These are phyloP conservation scores for Meiosimyza platycephala DNA, from an alignment of 2,888 invertebrate genomes.

Conservation along the genomic window DNA sequence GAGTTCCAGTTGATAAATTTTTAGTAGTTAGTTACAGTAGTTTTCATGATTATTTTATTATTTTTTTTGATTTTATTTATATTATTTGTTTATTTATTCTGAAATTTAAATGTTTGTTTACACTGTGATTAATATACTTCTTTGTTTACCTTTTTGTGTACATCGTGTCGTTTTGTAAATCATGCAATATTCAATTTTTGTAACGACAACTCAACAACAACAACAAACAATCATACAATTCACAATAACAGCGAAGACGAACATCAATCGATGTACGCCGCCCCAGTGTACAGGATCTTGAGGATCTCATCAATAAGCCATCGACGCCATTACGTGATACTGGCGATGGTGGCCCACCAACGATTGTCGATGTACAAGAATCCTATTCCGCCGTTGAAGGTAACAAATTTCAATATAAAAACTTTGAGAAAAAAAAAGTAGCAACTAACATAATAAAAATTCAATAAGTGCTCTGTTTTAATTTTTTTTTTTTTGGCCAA, in stretches of 20 bases:
- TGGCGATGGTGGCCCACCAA: conserved; percentile 86
- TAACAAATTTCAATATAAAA: conserved; percentile 61
- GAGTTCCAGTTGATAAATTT: too few species aligned
- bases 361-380: conserved; percentile 92
- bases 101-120: not conserved
- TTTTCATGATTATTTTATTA: not conserved
- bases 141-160: conserved; percentile 25
- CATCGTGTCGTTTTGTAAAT: not conserved
- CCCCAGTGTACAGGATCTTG: conserved; percentile 89
- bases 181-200: too few species aligned
- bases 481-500: too few species aligned
- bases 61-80: conserved; percentile 2
- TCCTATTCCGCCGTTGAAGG: conserved; percentile 98
- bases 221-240: not conserved
- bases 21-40: too few species aligned
- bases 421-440: too few species aligned
- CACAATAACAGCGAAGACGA: conserved; percentile 75
- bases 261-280: conserved; percentile 91
- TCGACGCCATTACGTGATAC: conserved; percentile 87
- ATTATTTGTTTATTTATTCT: not conserved
- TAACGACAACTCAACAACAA: not conserved
- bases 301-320: conserved; percentile 90
- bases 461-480: too few species aligned
- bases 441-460: too few species aligned
- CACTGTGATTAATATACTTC: conserved; percentile 18